phyloP scores from a whole-genome alignment of 2,113 vertebrate species.

The Cottus gobio region DNA sequence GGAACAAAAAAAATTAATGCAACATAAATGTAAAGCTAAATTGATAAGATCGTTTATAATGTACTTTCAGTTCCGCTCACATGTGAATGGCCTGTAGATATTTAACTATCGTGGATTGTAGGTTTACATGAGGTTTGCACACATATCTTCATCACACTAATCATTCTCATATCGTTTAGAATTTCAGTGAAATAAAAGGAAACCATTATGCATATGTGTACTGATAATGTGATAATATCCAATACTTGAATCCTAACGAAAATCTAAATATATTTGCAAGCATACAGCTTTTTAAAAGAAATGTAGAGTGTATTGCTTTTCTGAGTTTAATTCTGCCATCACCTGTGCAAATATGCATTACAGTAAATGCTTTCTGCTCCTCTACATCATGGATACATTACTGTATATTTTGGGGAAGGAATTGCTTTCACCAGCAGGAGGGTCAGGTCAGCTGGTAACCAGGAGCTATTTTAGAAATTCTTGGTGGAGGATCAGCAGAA shows the following conservation, averaged over 20 bases:
- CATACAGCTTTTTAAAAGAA: not conserved
- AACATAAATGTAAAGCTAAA: not conserved
- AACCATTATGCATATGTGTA: not conserved
- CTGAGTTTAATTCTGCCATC: not conserved
- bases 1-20: not conserved
- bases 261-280: not conserved
- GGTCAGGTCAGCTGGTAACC: slow-evolving; percentile 21
- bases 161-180: not conserved
- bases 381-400: not conserved
- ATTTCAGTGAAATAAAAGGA: not conserved
- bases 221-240: not conserved
- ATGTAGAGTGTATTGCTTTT: not conserved
- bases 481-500: slow-evolving; percentile 27
- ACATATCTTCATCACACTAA: not conserved
- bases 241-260: not conserved
- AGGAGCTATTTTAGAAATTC: slow-evolving; percentile 58
- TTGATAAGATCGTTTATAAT: not conserved
- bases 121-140: not conserved
- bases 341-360: slow-evolving; percentile 1
- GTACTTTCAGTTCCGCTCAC: not conserved
- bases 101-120: not conserved
- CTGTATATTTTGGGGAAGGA: slow-evolving; percentile 2
- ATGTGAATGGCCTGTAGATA: not conserved
- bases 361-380: not conserved
- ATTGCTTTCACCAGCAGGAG: slow-evolving; percentile 12